Conservation (phyloP, 2,797 vertebrate species). For the Esox lucius region DNA sequence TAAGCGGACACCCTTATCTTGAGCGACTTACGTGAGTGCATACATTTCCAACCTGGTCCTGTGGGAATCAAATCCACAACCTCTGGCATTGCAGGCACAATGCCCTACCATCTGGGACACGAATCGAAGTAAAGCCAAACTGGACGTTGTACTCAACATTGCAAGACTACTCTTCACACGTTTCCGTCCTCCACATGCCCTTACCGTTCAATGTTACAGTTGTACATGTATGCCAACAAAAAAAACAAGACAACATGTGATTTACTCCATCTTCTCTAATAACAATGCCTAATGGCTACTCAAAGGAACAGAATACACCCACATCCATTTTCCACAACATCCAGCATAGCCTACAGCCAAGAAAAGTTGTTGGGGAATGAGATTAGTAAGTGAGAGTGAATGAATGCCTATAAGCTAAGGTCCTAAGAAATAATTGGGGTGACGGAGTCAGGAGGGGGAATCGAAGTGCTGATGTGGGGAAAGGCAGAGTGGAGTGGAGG, state of each 20-base stretch:
- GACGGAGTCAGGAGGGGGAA: conserved; percentile 42
- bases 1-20: no score
- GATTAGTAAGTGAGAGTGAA: conserved; percentile 34
- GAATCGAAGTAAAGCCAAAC: background rate
- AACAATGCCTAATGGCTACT: background rate
- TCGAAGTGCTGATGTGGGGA: conserved; percentile 56
- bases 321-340: conserved; percentile 34
- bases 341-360: conserved; percentile 16
- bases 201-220: background rate
- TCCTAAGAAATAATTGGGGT: conserved; percentile 59
- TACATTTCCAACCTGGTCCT: no score
- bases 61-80: no score
- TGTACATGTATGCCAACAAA: background rate
- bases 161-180: background rate
- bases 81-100: no score
- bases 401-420: conserved; percentile 42
- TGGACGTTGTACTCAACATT: background rate
- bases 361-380: conserved; percentile 27
- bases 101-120: no score
- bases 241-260: background rate
- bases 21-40: no score
- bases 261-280: background rate
- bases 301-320: conserved; percentile 27
- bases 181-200: background rate
- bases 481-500: conserved; percentile 43